Base-by-base conservation (phyloP, 2,113 vertebrate species). In the Saccopteryx leptura region DNA sequence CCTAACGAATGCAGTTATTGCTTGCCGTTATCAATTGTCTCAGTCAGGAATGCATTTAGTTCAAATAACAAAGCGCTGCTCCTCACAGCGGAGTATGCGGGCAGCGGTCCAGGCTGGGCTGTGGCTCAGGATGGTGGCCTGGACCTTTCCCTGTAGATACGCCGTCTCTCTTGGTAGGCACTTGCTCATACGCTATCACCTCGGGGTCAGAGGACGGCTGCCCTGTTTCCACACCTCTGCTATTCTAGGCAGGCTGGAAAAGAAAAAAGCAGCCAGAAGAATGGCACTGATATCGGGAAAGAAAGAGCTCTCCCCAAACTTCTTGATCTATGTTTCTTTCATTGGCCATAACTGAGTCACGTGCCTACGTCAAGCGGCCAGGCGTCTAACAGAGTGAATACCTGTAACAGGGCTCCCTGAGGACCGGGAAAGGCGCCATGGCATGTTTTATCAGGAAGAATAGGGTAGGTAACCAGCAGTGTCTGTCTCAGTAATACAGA, bases 91-190 rank as follows among this genome's bases (percentile, higher is more conserved):
- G 14, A 52, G 7, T 12, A 1, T 2, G 19, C 33, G 58, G 13
- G 7, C 63, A 17, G n/a, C 2, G 17, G 23, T 0, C 2, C 14
- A 24, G 15, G 26, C 50, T 19, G 15, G 3, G 1, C 1, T 12
- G 6, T n/a, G 54, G 39, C 50, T 63, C 50, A 9, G 15, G 7
- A 60, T 21, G 23, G 33, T 19, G 72, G 18, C 61, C 19, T 46
- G 4, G 48, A 50, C 21, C 8, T 2, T 39, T 50, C 17, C 66
- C 26, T 19, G n/a, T 4, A 48, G 39, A 14, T 6, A 9, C 28
- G 19, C 24, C 7, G 2, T 39, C 33, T 56, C 2, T n/a, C 48
- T 69, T 19, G 46, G 19, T 1, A 23, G 4, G 14, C 23, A 8
- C 33, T 17, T 28, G 5, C 9, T 19, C 15, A 4, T 17, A 1